Evolutionary conservation across 2,113 vertebrate species (phyloP), one percentile per base, ranked within the genome.

Genomic region (Plestiodon gilberti): DNA sequence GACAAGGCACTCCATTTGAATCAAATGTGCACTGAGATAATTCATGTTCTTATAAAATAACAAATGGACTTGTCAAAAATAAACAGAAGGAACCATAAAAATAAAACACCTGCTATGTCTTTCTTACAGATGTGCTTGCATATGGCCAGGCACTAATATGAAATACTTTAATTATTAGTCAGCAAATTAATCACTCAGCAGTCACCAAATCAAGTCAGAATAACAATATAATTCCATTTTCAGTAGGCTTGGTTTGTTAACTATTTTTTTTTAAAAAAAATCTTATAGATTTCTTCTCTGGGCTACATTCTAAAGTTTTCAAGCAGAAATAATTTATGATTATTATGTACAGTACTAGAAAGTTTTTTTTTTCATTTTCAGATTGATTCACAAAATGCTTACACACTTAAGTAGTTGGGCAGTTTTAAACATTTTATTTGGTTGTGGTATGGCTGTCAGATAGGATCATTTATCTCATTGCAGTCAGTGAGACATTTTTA

Each of bases 31-130:
- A 91, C 64, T 0, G 1, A 89, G 75, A 87, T 92, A 77, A 88
- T 38, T 94, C 1, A 80, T 95, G 94, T 95, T 93, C 52, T 91
- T 93, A 92, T 93, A 87, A 80, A 83, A 88, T 87, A 93, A 93
- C 61, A 91, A 94, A 94, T 93, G 84, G 78, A 87, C 83, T 94
- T 95, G 65, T 93, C 85, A 91, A 90, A 84, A 91, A 93, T 87
- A 94, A 95, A 92, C 91, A 95, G 93, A 94, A 95, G 88, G 89
- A 80, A 88, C 23, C 30, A 91, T 90, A 85, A 88, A 94, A 90
- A 85, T 80, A 40, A 90, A 94, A 94, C 90, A 94, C 89, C 94
- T 96, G 91, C 48, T 93, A 33, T 90, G 88, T 30, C 61, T 94
- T 91, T 80, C 90, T 90, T 91, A 93, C 89, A 95, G 92, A 94